phyloP scores from a whole-genome alignment of 2,797 vertebrate species.

The Thunnus albacares region DNA sequence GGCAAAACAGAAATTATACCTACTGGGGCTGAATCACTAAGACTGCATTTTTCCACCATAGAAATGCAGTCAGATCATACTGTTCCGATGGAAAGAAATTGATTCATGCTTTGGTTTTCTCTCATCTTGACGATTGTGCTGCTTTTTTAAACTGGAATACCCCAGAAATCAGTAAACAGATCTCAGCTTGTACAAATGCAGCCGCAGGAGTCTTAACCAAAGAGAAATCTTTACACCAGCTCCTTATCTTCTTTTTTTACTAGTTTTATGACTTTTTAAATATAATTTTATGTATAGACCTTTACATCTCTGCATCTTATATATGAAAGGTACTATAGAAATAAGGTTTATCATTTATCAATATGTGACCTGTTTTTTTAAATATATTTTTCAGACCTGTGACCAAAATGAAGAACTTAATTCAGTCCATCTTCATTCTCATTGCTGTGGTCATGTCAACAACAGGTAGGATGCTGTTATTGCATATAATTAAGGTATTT shows the following conservation, averaged over 20 bases:
- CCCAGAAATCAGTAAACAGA: too few relatives aligned
- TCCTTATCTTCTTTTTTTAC: background rate
- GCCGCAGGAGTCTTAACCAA: too few relatives aligned
- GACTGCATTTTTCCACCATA: background rate
- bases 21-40: background rate
- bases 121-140: too few relatives aligned
- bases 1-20: background rate
- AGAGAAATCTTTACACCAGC: background rate
- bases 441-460: background rate
- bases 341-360: background rate
- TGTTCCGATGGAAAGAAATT: too few relatives aligned
- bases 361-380: background rate
- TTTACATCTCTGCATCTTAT: background rate
- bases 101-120: too few relatives aligned
- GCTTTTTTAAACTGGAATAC: too few relatives aligned
- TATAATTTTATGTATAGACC: background rate
- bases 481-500: background rate
- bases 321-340: background rate
- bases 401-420: constrained; percentile 51
- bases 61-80: background rate
- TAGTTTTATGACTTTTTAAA: background rate
- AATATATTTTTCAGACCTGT: constrained; percentile 38
- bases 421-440: constrained; percentile 38
- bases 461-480: constrained; percentile 34
- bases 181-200: too few relatives aligned